phyloP scores from a whole-genome alignment of 2,113 vertebrate genomes.

The Psephotus haematonotus region DNA sequence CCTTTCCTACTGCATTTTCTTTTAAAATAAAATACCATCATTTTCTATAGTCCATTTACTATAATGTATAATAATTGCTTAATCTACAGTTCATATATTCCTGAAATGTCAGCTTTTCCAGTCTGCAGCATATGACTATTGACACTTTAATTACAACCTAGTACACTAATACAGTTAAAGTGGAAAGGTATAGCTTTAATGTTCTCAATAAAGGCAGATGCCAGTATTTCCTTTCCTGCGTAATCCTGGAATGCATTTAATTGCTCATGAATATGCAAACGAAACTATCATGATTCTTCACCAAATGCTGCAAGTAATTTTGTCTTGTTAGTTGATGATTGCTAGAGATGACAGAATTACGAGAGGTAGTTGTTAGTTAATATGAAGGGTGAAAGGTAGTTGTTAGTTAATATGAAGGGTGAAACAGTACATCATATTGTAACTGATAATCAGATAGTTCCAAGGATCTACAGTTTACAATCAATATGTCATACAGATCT shows the following conservation, averaged over 20 bases:
- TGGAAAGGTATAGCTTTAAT: conserved; percentile 37
- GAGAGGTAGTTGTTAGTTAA: conserved; percentile 10
- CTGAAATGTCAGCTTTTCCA: neutral
- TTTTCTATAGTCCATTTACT: neutral
- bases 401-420: conserved; percentile 36
- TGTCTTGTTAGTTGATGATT: neutral
- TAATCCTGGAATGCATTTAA: conserved; percentile 23
- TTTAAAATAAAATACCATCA: neutral
- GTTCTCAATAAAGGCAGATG: conserved; percentile 19
- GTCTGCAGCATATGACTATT: neutral
- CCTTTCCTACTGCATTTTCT: neutral
- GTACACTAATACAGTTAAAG: neutral
- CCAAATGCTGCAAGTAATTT: conserved; percentile 47
- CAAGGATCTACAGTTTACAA: conserved; percentile 42
- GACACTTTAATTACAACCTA: neutral
- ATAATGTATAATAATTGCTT: neutral
- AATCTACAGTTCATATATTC: neutral
- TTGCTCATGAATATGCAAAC: conserved; percentile 62
- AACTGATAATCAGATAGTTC: conserved; percentile 49
- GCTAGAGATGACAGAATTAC: conserved; percentile 17
- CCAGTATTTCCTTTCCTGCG: neutral
- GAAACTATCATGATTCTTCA: conserved; percentile 23
- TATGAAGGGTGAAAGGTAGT: conserved; percentile 36
- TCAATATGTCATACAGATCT: conserved; percentile 7
- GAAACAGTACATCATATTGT: conserved; percentile 48